A percentile compares a stretch with the other conserved stretches of the same genome.
Conservation (phyloP, 1,140 invertebrate genomes). For the Apis laboriosa region DNA sequence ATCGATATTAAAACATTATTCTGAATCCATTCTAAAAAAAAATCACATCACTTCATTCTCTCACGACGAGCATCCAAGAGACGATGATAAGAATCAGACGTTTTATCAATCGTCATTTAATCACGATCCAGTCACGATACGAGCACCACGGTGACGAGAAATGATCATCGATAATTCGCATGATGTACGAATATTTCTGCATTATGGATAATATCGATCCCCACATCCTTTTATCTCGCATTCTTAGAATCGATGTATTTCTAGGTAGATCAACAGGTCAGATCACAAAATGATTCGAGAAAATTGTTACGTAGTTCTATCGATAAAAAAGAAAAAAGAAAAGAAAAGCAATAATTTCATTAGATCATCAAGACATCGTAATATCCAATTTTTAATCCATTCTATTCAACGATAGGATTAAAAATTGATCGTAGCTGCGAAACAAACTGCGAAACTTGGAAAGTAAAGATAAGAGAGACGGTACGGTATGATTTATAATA, state of each 20-base stretch:
- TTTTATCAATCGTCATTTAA: conserved; percentile 28
- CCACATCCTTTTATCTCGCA: no score
- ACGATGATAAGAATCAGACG: conserved; percentile 14
- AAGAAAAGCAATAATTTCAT: background rate
- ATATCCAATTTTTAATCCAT: background rate
- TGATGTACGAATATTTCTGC: background rate
- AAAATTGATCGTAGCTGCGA: conserved; percentile 15
- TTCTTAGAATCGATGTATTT: background rate
- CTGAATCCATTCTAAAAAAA: background rate
- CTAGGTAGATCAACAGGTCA: conserved; percentile 24
- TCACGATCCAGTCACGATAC: background rate
- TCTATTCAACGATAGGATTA: conserved; percentile 1
- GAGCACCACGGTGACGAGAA: background rate
- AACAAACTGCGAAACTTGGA: conserved; percentile 18
- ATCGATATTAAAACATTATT: no score
- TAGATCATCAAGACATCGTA: background rate
- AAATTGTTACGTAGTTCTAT: background rate
- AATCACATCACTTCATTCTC: background rate
- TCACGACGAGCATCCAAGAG: background rate
- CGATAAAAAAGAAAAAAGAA: background rate
- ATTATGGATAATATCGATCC: background rate
- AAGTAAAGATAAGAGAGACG: conserved; percentile 47
- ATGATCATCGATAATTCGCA: background rate
- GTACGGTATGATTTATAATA: conserved; percentile 35
- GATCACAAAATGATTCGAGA: background rate